Conservation (phyloP, 2,113 vertebrate genomes). For the Oxygymnocypris stewartii region DNA sequence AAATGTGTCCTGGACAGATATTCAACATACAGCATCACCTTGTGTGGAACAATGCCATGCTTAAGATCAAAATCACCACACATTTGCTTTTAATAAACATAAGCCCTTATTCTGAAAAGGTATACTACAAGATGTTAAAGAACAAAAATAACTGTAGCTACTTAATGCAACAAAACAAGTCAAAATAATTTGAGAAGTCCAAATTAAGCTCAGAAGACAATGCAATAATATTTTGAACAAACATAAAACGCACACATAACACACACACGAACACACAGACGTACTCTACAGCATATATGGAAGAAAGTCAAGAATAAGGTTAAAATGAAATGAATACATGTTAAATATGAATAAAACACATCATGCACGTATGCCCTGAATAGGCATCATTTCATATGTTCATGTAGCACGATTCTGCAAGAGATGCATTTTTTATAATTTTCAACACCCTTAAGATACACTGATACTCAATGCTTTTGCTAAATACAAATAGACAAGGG, state of each 20-base stretch:
- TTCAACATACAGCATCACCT: not conserved
- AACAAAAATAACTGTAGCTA: not conserved
- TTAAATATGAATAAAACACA: slow-evolving; percentile 65
- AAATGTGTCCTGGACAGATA: not conserved
- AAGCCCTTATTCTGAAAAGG: not conserved
- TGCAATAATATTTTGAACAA: slow-evolving; percentile 5
- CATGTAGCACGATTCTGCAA: not conserved
- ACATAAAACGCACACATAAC: not conserved
- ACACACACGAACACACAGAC: slow-evolving; percentile 31
- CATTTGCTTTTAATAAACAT: not conserved
- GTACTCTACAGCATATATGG: not conserved
- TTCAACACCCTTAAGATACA: slow-evolving; percentile 26
- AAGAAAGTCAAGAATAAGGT: slow-evolving; percentile 27
- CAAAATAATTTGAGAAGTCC: not conserved
- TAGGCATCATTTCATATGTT: not conserved
- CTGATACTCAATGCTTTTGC: slow-evolving; percentile 3
- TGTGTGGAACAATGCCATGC: not conserved
- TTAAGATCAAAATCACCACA: not conserved
- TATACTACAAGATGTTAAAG: not conserved
- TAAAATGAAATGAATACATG: slow-evolving; percentile 57
- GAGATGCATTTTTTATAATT: not conserved
- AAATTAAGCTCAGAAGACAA: not conserved
- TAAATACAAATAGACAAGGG: not conserved
- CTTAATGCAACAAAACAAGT: not conserved
- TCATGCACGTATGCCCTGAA: slow-evolving; percentile 65